These are phyloP conservation scores for Drosophila malerkotliana DNA, from an alignment of 1,140 invertebrate genomes.

Conservation along the genomic window DNA sequence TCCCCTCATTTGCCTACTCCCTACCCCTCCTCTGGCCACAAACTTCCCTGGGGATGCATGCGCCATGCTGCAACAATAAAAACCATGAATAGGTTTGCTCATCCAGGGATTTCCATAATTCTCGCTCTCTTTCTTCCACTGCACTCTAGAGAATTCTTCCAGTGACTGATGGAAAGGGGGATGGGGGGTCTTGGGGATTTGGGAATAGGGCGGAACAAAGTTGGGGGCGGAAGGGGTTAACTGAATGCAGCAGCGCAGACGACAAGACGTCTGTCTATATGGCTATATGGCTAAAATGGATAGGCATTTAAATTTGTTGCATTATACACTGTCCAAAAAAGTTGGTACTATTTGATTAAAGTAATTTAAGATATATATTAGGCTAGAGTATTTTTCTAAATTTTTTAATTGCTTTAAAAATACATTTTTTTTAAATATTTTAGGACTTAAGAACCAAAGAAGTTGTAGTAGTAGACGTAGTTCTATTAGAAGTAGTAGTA, in stretches of 20 bases:
- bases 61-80: conserved; percentile 48
- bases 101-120: conserved; percentile 58
- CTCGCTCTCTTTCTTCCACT: conserved; percentile 3
- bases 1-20: background rate
- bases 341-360: no score
- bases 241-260: conserved; percentile 3
- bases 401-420: background rate
- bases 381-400: no score
- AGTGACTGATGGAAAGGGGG: background rate
- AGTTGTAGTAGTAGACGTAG: background rate
- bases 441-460: no score
- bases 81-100: conserved; percentile 29
- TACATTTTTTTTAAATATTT: background rate
- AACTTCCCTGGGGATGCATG: conserved; percentile 1
- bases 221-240: conserved; percentile 3
- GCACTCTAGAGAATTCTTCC: conserved; percentile 30
- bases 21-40: background rate
- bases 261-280: conserved; percentile 1
- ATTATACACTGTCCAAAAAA: background rate
- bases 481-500: background rate
- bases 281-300: conserved; percentile 2
- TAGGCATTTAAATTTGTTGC: conserved; percentile 11
- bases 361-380: no score
- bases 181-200: background rate
- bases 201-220: background rate